Evolutionary conservation across 2,797 vertebrate genomes (phyloP).

Genomic region (Pelobates cultripes): DNA sequence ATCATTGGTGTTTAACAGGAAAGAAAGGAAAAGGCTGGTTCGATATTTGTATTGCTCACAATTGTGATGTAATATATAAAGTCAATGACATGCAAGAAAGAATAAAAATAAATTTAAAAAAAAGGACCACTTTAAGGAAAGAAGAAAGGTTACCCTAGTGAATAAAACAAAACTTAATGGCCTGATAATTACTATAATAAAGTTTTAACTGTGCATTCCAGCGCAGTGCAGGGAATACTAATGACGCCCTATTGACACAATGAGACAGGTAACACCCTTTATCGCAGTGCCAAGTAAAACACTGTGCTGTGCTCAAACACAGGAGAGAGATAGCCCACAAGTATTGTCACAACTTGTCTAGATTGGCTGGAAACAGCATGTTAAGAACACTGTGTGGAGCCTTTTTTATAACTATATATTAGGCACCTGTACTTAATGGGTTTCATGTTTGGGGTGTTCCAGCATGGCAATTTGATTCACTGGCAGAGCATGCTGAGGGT

Average conservation of each 20-base stretch:
- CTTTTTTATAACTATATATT: too few relatives aligned
- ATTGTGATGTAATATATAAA: too few relatives aligned
- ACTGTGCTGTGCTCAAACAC: not conserved
- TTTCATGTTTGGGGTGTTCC: too few relatives aligned
- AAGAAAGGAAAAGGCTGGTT: too few relatives aligned
- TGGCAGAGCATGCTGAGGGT: too few relatives aligned
- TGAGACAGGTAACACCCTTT: constrained; percentile 10
- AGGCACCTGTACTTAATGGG: too few relatives aligned
- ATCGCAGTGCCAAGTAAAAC: constrained; percentile 11
- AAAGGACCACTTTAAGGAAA: not conserved
- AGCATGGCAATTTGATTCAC: too few relatives aligned
- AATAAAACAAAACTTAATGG: not conserved
- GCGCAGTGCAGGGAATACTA: constrained; percentile 6
- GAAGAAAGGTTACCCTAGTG: constrained; percentile 11
- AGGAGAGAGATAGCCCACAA: not conserved
- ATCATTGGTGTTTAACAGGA: too few relatives aligned
- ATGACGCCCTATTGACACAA: constrained; percentile 27
- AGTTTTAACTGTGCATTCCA: constrained; percentile 9
- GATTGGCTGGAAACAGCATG: not conserved
- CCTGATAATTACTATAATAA: constrained; percentile 31
- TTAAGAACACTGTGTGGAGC: too few relatives aligned
- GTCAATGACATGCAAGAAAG: too few relatives aligned
- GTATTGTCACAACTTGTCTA: constrained; percentile 5
- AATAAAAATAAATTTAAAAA: not conserved
- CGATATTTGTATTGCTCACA: too few relatives aligned